Evolutionary conservation across 2,888 invertebrate species (phyloP).

Genomic region (Catocala sponsa): DNA sequence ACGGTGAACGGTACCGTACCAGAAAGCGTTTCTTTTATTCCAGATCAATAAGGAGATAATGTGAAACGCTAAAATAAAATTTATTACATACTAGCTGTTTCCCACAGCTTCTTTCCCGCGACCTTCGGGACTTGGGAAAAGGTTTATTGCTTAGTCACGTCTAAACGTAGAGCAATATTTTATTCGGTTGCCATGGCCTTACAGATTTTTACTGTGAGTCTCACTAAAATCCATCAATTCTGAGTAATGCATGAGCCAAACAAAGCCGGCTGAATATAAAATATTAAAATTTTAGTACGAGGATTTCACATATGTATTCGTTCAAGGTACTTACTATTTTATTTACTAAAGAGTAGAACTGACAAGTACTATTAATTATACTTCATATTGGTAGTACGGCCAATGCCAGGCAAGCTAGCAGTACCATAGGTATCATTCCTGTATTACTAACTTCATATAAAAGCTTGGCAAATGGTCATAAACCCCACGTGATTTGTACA

Average conservation of each 20-base stretch:
- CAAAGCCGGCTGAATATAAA: slow-evolving; percentile 21
- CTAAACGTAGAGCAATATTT: slow-evolving; percentile 42
- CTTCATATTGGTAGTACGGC: no score
- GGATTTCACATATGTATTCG: no score
- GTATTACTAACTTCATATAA: no score
- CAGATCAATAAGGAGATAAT: slow-evolving; percentile 37
- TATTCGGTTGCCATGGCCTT: slow-evolving; percentile 38
- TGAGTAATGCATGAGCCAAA: slow-evolving; percentile 6
- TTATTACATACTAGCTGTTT: slow-evolving; percentile 43
- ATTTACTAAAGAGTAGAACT: no score
- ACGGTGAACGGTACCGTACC: slow-evolving; percentile 13
- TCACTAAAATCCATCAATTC: slow-evolving; percentile 10
- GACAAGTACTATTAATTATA: no score
- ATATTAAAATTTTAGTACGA: background rate
- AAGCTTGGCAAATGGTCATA: no score
- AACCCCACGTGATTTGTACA: no score
- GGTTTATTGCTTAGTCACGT: slow-evolving; percentile 50
- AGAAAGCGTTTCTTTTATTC: slow-evolving; percentile 32
- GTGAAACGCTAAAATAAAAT: slow-evolving; percentile 41
- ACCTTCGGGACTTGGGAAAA: slow-evolving; percentile 45
- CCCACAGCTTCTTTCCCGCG: slow-evolving; percentile 31
- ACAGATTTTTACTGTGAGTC: slow-evolving; percentile 29
- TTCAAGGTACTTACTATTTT: no score
- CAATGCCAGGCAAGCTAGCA: no score
- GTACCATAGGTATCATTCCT: no score